Evolutionary conservation across 2,888 invertebrate genomes (phyloP), one percentile per base, ranked within the genome.

Genomic region (Nipponacmea schrenckii): DNA sequence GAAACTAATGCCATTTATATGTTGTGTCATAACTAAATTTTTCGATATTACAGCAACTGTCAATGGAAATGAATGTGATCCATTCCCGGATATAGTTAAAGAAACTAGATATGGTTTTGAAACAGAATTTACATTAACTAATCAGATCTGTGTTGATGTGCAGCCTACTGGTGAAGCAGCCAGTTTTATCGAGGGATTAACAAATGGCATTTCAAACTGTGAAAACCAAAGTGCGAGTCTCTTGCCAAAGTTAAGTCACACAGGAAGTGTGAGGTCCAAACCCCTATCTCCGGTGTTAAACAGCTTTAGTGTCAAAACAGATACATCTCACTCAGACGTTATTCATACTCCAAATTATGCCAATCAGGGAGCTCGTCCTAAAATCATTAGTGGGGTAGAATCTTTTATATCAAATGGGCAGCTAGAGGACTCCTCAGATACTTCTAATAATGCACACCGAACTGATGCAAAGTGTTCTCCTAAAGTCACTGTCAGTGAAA

Each of bases 351-450:
- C 71, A 62, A 69, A 50, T 27, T 69, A 65, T 63, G 67, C 66
- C 50, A 67, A 69, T 45, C 76, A 78, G 56, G 78, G 78, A 17
- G 78, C 78, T 12, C 69, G 78, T 15, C 78, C 56, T 56, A 56
- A 56, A 56, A 10, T 56, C 20, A 56, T 56, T 17, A 56, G 56
- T 56, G 56, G 56, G 8, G 24, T 56, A 24, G 20, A 56, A 24
- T 24, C 56, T 24, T 56, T 15, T 20, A 56, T 20, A 56, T 56
- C 24, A 12, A 56, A 56, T 56, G 56, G 56, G 56, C 56, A 56
- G 56, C 56, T 56, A 56, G 56, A 56, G 24, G 56, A 56, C 20
- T 20, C 24, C 24, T 56, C 14, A 24, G 56, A 56, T 56, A 24
- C 20, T 56, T 20, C 56, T 12, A 56, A 56, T 56, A 24, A 24